Evolutionary conservation across 2,113 vertebrate genomes (phyloP), one percentile per base, ranked within the genome.

Genomic region (Cynocephalus volans): DNA sequence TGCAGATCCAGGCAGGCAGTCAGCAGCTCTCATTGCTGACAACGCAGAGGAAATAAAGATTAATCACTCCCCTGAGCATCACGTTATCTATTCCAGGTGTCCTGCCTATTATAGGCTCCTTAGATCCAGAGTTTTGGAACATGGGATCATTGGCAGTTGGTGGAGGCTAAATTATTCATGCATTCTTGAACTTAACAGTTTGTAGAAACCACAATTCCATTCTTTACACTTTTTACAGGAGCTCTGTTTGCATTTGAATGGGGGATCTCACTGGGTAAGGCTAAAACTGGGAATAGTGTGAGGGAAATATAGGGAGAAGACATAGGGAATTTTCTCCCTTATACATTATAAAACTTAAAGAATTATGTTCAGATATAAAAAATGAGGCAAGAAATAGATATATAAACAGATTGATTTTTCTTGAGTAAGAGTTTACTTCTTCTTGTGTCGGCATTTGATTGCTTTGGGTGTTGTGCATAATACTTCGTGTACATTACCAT

Each of bases 81-180:
- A 5, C 48, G 6, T 80, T 60, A 67, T 69, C 62, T 90, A 9
- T 94, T 85, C 52, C 88, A 88, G 72, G 88, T 75, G 56, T 24
- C 77, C 64, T 73, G 85, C 84, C 65, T 62, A 21, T 94, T 64
- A 41, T 6, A 50, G 67, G 67, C 62, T 86, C 23, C n/a, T 77
- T 93, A 52, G 50, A 69, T 62, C 48, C 23, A 72, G 90, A 95
- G 82, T 95, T 96, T 97, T 97, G 94, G 95, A 93, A 93, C 52
- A 48, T 21, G 76, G 41, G 64, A 83, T 88, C 45, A 65, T 77
- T 96, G 94, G 88, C 81, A 86, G 81, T 93, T 95, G 88, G 81
- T 75, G 36, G 69, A 80, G 1, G 60, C 73, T 98, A 91, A 97
- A 95, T 94, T 97, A 97, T 98, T 97, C 94, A 96, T 88, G 72